These are phyloP conservation scores for Psammodynastes pulverulentus DNA, from an alignment of 2,113 vertebrate genomes.

Conservation along the genomic window DNA sequence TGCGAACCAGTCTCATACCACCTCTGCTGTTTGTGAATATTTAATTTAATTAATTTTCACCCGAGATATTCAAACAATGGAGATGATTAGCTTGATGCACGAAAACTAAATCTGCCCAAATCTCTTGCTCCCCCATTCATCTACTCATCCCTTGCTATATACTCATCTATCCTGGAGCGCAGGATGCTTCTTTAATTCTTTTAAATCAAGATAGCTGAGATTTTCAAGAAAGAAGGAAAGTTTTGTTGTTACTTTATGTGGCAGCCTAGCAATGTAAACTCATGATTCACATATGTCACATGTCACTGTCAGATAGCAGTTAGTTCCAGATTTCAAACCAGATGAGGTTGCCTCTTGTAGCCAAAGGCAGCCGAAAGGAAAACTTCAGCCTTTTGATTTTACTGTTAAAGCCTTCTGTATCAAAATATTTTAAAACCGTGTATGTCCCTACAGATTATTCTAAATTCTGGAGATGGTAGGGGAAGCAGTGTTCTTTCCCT, in stretches of 20 bases:
- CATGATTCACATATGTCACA: neutral
- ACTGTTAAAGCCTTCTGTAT: neutral
- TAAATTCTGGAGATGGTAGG: neutral
- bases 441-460: neutral
- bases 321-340: neutral
- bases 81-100: neutral
- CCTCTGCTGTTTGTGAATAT: neutral
- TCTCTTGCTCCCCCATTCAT: neutral
- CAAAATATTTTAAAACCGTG: neutral
- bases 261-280: neutral
- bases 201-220: neutral
- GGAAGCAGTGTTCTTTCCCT: neutral
- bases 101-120: neutral
- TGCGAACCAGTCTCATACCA: too few species aligned
- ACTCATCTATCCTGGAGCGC: neutral
- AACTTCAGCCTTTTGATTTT: neutral
- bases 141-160: neutral
- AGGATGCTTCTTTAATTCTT: neutral
- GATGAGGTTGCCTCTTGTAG: neutral
- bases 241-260: neutral
- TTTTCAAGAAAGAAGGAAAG: neutral
- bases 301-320: neutral
- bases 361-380: neutral
- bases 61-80: neutral
- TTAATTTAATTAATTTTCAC: neutral